These are phyloP conservation scores for Lithophane socia DNA, from an alignment of 2,888 invertebrate species.

Conservation along the genomic window DNA sequence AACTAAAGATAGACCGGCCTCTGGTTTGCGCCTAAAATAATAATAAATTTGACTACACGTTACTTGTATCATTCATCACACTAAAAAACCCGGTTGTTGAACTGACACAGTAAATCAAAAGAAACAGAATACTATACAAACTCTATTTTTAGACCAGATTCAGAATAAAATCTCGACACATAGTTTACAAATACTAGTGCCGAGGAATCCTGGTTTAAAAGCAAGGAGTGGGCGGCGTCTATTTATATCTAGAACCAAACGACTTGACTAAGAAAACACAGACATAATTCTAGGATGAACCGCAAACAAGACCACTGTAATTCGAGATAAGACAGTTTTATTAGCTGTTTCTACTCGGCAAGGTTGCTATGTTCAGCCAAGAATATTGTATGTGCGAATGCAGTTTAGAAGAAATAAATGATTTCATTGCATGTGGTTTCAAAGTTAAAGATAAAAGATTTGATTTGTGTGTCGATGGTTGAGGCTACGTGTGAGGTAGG, in stretches of 20 bases:
- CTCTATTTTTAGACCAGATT: constrained; percentile 15
- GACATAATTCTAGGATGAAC: constrained; percentile 22
- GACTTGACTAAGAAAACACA: constrained; percentile 20
- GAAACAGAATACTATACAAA: constrained; percentile 4
- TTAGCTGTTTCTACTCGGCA: constrained; percentile 7
- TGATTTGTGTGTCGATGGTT: not conserved
- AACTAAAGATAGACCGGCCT: not conserved
- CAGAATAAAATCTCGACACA: constrained; percentile 16
- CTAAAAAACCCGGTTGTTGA: not conserved
- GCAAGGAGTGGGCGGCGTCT: constrained; percentile 38
- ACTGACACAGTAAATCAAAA: not conserved
- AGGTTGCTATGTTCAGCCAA: constrained; percentile 10
- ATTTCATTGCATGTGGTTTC: not conserved
- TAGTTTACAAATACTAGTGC: constrained; percentile 8
- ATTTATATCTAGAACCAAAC: constrained; percentile 33
- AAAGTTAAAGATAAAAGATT: not conserved
- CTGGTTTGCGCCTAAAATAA: not conserved
- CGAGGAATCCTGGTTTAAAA: constrained; percentile 24
- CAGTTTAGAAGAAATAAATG: constrained; percentile 14
- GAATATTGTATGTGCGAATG: constrained; percentile 4
- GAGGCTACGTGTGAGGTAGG: too few relatives aligned
- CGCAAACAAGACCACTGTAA: constrained; percentile 7
- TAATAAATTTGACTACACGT: not conserved
- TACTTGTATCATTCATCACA: not conserved
- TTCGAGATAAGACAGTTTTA: constrained; percentile 38